phyloP scores from a whole-genome alignment of 2,888 invertebrate species.

The Abrostola triplasia region DNA sequence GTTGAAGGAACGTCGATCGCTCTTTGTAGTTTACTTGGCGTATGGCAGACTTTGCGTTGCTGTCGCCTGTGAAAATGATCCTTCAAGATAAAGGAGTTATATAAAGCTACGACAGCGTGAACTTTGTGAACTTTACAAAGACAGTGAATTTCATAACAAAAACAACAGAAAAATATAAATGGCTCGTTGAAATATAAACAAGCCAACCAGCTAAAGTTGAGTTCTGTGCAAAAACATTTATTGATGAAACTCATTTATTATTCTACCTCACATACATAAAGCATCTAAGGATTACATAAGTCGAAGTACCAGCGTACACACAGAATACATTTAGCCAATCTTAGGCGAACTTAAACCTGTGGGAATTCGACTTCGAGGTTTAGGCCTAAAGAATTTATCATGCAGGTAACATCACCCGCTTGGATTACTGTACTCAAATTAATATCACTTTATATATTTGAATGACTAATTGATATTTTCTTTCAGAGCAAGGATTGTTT shows the following conservation, averaged over 20 bases:
- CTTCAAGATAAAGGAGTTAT: slow-evolving; percentile 50
- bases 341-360: slow-evolving; percentile 43
- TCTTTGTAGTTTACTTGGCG: no score
- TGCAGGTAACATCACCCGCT: slow-evolving; percentile 13
- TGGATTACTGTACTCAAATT: slow-evolving; percentile 13
- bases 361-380: slow-evolving; percentile 39
- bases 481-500: slow-evolving; percentile 25
- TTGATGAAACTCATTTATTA: slow-evolving; percentile 32
- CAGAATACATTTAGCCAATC: slow-evolving; percentile 51
- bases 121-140: slow-evolving; percentile 45
- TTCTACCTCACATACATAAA: slow-evolving; percentile 43
- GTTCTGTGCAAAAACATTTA: slow-evolving; percentile 20
- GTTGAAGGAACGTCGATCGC: no score
- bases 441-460: slow-evolving; percentile 11
- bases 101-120: slow-evolving; percentile 51
- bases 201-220: slow-evolving; percentile 9
- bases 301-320: slow-evolving; percentile 28
- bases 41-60: no score
- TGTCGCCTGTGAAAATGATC: no score
- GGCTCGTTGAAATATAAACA: slow-evolving; percentile 21
- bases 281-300: slow-evolving; percentile 38
- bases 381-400: slow-evolving; percentile 35
- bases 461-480: slow-evolving; percentile 7
- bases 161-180: slow-evolving; percentile 21
- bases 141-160: slow-evolving; percentile 43